phyloP scores from a whole-genome alignment of 1,140 invertebrate species.

The Penaeus japonicus region DNA sequence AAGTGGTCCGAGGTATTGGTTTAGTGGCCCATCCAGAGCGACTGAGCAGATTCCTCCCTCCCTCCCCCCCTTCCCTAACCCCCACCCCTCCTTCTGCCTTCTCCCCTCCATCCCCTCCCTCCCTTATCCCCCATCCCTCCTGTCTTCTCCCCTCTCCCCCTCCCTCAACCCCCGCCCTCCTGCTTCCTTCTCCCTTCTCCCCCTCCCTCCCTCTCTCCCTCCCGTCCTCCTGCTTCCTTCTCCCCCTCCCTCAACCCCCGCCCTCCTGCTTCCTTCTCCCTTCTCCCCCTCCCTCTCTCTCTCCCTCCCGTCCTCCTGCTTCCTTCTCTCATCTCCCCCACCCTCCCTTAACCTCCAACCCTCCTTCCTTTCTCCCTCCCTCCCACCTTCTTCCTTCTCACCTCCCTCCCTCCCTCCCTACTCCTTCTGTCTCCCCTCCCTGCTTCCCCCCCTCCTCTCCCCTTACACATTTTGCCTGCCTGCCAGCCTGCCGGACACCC shows the following conservation, averaged over 20 bases:
- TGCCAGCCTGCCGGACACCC: background rate
- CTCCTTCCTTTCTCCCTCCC: background rate
- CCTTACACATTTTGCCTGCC: background rate
- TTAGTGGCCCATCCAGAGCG: no score
- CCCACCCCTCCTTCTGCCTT: background rate
- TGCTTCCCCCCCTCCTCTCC: background rate
- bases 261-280: background rate
- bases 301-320: background rate
- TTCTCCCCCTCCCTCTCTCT: background rate
- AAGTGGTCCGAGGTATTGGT: no score
- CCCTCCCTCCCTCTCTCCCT: background rate
- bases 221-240: background rate
- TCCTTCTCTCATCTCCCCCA: background rate
- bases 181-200: no score
- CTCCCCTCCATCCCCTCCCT: background rate
- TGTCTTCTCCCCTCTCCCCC: background rate
- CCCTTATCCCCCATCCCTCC: background rate
- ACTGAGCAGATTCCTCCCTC: no score
- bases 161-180: background rate
- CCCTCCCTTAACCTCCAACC: background rate
- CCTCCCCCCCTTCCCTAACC: no score
- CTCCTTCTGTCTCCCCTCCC: background rate
- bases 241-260: background rate
- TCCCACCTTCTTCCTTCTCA: background rate
- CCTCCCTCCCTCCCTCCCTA: background rate